Base-by-base conservation (phyloP, 2,888 invertebrate species). In the Incurvaria masculella region DNA sequence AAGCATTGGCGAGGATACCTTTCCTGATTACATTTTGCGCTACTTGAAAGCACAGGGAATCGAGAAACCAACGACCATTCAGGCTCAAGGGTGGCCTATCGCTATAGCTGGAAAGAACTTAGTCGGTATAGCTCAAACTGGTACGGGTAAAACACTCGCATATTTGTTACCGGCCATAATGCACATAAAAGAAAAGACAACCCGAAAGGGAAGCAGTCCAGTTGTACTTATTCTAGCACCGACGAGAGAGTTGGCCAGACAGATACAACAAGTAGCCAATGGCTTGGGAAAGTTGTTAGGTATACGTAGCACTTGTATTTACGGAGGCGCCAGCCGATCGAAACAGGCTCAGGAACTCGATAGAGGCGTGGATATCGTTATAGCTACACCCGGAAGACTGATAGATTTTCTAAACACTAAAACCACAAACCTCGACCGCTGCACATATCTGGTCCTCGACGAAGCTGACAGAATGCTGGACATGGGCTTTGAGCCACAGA, bases 401-500 rank as follows among this genome's bases (percentile, higher is more conserved):
- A 88, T 93, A 57, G 94, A 94, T 63, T 91, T 93, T 55, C 71
- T 94, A 41, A 84, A 87, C 52, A 81, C 81, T 50, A 86, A 83
- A 48, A 82, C 81, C n/a, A 87, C 88, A 6, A 87, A 85, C 63
- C 66, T 91, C 47, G 74, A 79, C 4, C 80, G 89, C 54, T 87
- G 88, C 60, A 91, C 91, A 0, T 94, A 92, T 69, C 76, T 94
- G 49, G 92, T 94, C 1, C 69, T 94, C 49, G 94, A 94, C 70
- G 94, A 94, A 69, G 94, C 94, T 33, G 94, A 97, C 65, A 82
- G 96, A 51, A 97, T 97, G 96, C 74, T 97, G 60, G 96, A 97
- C 65, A 97, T 97, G 97, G 97, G 97, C 21, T 97, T 97, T 70
- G 96, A 97, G 64, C 96, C 96, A 1, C 96, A 96, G 69, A 95